Percentiles rank a stretch among this genome's conserved stretches.
phyloP scores from a whole-genome alignment of 2,888 invertebrate species.

The Stenurella melanura region DNA sequence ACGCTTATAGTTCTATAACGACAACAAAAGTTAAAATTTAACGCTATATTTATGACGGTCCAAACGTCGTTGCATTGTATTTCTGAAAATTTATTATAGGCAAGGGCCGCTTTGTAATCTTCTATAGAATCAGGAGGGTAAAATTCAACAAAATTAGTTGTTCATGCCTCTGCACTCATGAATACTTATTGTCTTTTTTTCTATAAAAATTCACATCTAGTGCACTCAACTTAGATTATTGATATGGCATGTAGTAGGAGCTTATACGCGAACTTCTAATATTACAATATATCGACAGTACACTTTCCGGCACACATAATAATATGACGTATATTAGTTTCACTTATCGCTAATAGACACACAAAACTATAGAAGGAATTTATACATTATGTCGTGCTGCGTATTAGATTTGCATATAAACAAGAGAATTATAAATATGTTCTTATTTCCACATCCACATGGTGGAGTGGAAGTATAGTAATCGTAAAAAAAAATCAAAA shows the following conservation, averaged over 20 bases:
- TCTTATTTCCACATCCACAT: too few relatives aligned
- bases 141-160: conserved; percentile 32
- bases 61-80: background rate
- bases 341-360: too few relatives aligned
- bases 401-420: too few relatives aligned
- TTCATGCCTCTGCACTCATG: conserved; percentile 38
- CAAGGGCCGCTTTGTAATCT: conserved; percentile 1
- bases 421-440: too few relatives aligned
- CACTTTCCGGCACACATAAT: background rate
- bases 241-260: conserved; percentile 50
- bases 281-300: conserved; percentile 6
- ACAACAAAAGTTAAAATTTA: background rate
- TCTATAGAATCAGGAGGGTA: background rate
- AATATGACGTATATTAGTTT: background rate
- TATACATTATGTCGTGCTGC: too few relatives aligned
- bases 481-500: too few relatives aligned
- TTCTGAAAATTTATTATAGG: background rate
- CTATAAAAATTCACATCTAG: conserved; percentile 40
- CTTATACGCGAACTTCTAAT: background rate
- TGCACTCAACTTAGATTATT: conserved; percentile 49
- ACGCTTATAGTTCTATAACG: background rate
- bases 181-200: conserved; percentile 43
- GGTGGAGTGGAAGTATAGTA: too few relatives aligned
- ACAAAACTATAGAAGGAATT: too few relatives aligned
- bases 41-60: background rate